Percentiles rank a stretch among this genome's conserved stretches.
Evolutionary conservation across 2,113 vertebrate species (phyloP).

Genomic region (Gnathonemus longibarbis): DNA sequence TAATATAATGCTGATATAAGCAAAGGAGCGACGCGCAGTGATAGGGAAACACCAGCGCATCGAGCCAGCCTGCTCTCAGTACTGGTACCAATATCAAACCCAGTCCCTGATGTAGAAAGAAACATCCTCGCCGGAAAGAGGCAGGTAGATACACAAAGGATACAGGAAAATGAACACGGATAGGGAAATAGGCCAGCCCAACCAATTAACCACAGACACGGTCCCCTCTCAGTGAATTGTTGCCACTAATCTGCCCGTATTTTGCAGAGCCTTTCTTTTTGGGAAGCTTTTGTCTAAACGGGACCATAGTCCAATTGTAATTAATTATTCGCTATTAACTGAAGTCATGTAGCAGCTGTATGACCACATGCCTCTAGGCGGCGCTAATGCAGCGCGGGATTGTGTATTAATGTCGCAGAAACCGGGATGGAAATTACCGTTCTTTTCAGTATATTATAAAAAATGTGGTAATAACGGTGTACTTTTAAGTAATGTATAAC

Average conservation of each 20-base stretch:
- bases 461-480: background rate
- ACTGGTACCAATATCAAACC: background rate
- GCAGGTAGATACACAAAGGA: background rate
- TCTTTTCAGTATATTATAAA: background rate
- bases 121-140: background rate
- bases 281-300: background rate
- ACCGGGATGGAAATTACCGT: background rate
- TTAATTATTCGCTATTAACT: background rate
- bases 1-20: slow-evolving; percentile 11
- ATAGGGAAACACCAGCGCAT: background rate
- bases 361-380: background rate
- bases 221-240: background rate
- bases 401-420: background rate
- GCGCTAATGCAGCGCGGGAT: background rate
- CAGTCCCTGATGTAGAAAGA: background rate
- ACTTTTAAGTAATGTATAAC: background rate
- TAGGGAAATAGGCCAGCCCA: background rate
- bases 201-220: background rate
- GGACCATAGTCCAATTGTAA: background rate
- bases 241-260: background rate
- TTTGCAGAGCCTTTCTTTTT: background rate
- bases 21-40: background rate
- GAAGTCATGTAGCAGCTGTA: background rate
- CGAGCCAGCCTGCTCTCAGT: background rate
- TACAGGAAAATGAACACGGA: background rate